Evolutionary conservation across 1,140 invertebrate genomes (phyloP).

Genomic region (Achatina immaculata): DNA sequence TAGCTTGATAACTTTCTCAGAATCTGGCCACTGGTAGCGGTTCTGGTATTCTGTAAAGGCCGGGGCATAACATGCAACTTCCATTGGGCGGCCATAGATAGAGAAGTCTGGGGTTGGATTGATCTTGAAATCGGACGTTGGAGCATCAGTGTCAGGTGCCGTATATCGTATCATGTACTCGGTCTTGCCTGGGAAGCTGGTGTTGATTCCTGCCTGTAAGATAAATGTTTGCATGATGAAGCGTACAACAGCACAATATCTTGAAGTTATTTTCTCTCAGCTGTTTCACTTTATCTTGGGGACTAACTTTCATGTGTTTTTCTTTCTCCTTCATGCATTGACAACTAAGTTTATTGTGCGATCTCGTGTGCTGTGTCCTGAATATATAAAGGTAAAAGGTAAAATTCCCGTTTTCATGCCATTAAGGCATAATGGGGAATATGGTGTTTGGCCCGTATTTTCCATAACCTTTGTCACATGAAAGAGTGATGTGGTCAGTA

Average conservation of each 20-base stretch:
- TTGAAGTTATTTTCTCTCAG: too few species aligned
- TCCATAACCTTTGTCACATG: too few species aligned
- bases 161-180: conserved; percentile 67
- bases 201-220: conserved; percentile 67
- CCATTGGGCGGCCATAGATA: conserved; percentile 64
- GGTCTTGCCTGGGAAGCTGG: conserved; percentile 66
- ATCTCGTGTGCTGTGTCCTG: too few species aligned
- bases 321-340: not conserved
- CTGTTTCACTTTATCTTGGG: not conserved
- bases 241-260: too few species aligned
- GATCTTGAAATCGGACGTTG: conserved; percentile 61
- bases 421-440: too few species aligned
- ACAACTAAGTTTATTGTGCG: too few species aligned
- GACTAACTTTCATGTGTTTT: not conserved
- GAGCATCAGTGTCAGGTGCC: conserved; percentile 49
- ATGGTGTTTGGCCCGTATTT: too few species aligned
- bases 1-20: conserved; percentile 60
- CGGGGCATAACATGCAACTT: conserved; percentile 47
- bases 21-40: conserved; percentile 68
- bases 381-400: too few species aligned
- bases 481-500: too few species aligned
- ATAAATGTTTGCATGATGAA: too few species aligned
- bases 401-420: too few species aligned
- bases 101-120: conserved; percentile 67
- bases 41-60: conserved; percentile 66